Evolutionary conservation across 2,113 vertebrate species (phyloP).

Genomic region (Noctilio leporinus): DNA sequence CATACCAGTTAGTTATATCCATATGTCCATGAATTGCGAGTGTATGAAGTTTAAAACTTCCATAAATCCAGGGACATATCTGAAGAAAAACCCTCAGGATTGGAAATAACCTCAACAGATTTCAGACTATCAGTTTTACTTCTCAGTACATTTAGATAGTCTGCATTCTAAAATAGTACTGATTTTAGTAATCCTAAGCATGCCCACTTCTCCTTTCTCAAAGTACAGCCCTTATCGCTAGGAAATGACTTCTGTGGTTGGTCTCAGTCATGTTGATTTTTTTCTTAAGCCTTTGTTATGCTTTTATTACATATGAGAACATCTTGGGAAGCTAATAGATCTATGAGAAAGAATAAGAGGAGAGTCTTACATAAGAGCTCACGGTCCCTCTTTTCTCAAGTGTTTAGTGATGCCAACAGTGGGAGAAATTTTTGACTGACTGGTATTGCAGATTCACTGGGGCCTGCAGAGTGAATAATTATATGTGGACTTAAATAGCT

Average conservation of each 20-base stretch:
- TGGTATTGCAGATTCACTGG: neutral
- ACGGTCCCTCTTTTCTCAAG: neutral
- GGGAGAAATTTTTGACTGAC: neutral
- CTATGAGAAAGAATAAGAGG: neutral
- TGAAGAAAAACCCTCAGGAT: neutral
- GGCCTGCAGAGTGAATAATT: neutral
- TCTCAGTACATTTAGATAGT: neutral
- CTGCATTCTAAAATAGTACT: neutral
- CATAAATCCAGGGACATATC: neutral
- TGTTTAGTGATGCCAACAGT: neutral
- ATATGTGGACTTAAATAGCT: neutral
- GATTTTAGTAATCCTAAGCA: neutral
- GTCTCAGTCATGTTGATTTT: neutral
- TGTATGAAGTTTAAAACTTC: neutral
- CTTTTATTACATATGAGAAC: neutral
- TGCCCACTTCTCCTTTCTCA: neutral
- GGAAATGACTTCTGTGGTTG: neutral
- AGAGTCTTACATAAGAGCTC: neutral
- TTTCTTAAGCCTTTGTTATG: neutral
- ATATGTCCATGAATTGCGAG: neutral
- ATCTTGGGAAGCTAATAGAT: neutral
- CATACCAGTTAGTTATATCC: neutral
- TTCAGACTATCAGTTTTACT: neutral
- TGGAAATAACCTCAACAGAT: neutral
- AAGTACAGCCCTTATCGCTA: neutral